phyloP scores from a whole-genome alignment of 2,888 invertebrate species.

The Linnaemya vulpina region DNA sequence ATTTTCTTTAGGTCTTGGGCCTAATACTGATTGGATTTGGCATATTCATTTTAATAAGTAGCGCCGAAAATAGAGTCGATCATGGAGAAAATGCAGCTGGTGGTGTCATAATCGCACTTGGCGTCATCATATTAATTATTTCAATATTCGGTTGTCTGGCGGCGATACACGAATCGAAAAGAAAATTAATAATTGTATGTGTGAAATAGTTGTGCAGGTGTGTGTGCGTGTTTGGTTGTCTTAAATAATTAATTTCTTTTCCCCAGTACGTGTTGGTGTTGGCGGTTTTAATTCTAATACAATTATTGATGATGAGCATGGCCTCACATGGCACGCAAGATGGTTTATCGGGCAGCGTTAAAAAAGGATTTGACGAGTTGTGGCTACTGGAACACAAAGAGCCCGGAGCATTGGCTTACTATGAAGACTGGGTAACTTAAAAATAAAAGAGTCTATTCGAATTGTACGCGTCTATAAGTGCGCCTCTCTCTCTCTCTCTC shows the following conservation, averaged over 20 bases:
- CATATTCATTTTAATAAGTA: constrained; percentile 78
- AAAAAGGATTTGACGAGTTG: constrained; percentile 77
- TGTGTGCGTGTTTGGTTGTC: not conserved
- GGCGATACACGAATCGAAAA: constrained; percentile 77
- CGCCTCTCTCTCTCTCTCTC: too few relatives aligned
- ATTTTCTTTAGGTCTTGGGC: constrained; percentile 75
- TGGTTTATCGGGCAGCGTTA: constrained; percentile 78
- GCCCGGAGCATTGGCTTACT: constrained; percentile 77
- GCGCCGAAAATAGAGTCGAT: constrained; percentile 76
- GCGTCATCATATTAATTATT: constrained; percentile 76
- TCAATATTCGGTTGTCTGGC: constrained; percentile 79
- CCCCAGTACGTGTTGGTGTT: constrained; percentile 76
- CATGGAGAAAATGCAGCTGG: constrained; percentile 80
- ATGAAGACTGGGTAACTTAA: constrained; percentile 77
- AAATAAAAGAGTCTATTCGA: too few relatives aligned
- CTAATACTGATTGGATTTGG: constrained; percentile 78
- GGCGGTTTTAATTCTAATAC: constrained; percentile 75
- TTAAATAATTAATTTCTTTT: constrained; percentile 3
- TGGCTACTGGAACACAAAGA: constrained; percentile 77
- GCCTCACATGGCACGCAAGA: constrained; percentile 79
- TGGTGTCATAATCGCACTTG: constrained; percentile 78
- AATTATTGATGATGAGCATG: constrained; percentile 79
- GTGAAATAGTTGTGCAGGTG: not conserved
- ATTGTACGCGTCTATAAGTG: too few relatives aligned
- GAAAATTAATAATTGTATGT: constrained; percentile 76